Base-by-base conservation (phyloP, 1,140 invertebrate genomes). In the Tetraneura akinire region DNA sequence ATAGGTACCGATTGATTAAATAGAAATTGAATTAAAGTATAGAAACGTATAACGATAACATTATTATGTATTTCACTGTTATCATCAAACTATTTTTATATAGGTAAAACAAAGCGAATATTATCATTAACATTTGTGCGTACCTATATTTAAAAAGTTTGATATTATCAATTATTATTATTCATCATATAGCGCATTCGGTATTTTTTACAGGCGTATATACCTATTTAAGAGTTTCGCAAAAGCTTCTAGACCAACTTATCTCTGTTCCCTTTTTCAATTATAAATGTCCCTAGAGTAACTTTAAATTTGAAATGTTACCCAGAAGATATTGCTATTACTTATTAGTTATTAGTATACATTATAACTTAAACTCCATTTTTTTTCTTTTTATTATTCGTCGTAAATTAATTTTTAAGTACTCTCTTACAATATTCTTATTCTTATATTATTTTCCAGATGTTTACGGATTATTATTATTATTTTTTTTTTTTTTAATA, bases 301-400 rank as follows among this genome's bases (percentile, higher is more conserved):
- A 68, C 66, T 47, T 68, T 47, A 47, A 68, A 68, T 26, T 45
- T 23, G 45, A 68, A 68, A 68, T 21, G 66, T 68, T 68, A 45
- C 21, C 11, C 66, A 21, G 45, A 14, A 68, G 2, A 14, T 42
- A 45, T 45, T 68, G 16, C n/a, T n/a, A 23, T 11, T 11, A 21
- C 13, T 62, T n/a, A n/a, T n/a, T n/a, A n/a, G n/a, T n/a, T n/a
- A n/a, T n/a, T n/a, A n/a, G n/a, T n/a, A n/a, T n/a, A 10, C 57
- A 5, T 60, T 60, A 26, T 21, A 60, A 11, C 9, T 10, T 2
- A 3, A 18, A 21, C 29, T 14, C 14, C 16, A 8, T n/a, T 64
- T 37, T 16, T 11, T 18, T 64, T n/a, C n/a, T n/a, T n/a, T n/a
- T n/a, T n/a, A n/a, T n/a, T 45, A 66, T 21, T n/a, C 1, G 42